Conservation (phyloP, 2,113 vertebrate genomes). For the Vicugna pacos region DNA sequence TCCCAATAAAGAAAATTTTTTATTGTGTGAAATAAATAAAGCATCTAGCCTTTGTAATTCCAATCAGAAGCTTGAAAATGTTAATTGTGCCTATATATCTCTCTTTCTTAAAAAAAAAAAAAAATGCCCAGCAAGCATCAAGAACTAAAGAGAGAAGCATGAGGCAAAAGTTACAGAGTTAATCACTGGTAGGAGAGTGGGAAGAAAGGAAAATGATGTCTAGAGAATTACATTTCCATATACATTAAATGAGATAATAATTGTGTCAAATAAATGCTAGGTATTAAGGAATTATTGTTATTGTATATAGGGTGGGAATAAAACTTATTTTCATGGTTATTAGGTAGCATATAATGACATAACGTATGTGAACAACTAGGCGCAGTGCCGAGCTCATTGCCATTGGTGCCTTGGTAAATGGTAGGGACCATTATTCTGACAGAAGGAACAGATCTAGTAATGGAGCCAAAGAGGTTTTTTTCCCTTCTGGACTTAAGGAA, state of each 20-base stretch:
- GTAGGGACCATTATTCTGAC: neutral
- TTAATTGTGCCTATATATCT: neutral
- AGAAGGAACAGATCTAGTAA: conserved; percentile 7
- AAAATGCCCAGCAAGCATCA: neutral
- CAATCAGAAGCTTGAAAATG: conserved; percentile 17
- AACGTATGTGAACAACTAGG: neutral
- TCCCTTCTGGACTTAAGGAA: neutral
- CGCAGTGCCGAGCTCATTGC: neutral
- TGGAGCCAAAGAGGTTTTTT: neutral
- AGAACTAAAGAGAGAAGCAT: neutral
- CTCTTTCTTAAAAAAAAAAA: neutral
- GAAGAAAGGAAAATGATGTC: neutral
- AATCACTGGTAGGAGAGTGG: neutral
- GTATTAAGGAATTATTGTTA: neutral
- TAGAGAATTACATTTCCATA: neutral
- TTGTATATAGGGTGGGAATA: neutral
- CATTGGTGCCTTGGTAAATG: neutral
- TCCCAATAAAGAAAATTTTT: neutral
- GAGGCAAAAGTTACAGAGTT: neutral
- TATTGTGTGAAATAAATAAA: neutral
- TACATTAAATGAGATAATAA: neutral
- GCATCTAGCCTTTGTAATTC: conserved; percentile 24
- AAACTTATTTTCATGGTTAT: neutral
- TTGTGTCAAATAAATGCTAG: neutral
- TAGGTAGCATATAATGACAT: neutral